These are phyloP conservation scores for Crossaster papposus DNA, from an alignment of 53 echinoderm and acorn worm genomes.

Conservation along the genomic window DNA sequence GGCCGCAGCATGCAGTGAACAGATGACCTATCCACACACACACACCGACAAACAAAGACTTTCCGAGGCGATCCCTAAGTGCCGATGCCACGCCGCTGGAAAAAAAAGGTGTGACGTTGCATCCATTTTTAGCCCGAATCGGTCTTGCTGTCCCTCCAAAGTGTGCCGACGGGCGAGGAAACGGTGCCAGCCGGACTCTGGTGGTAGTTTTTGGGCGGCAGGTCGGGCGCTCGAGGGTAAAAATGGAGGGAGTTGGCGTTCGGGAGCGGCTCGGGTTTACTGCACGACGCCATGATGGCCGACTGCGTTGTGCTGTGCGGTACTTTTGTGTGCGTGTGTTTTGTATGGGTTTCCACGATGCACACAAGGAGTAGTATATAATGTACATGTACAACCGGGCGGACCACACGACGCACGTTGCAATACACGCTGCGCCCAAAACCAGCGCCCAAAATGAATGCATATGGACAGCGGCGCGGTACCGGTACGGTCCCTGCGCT, in stretches of 20 bases:
- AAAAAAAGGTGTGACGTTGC: conserved; percentile 60
- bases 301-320: conserved; percentile 28
- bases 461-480: too few species aligned
- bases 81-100: conserved; percentile 57
- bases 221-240: conserved; percentile 26
- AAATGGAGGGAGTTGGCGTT: conserved; percentile 47
- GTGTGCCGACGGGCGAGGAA: conserved; percentile 33
- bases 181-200: conserved; percentile 51
- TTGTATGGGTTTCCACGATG: conserved; percentile 10
- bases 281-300: conserved; percentile 72
- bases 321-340: conserved; percentile 42
- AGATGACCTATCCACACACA: conserved; percentile 16
- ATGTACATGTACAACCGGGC: neutral
- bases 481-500: conserved; percentile 50
- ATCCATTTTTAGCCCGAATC: conserved; percentile 51
- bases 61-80: conserved; percentile 65
- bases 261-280: conserved; percentile 26
- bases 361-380: too few species aligned
- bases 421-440: conserved; percentile 18
- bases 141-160: conserved; percentile 41
- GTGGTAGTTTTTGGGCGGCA: conserved; percentile 53
- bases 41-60: conserved; percentile 30
- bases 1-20: neutral
- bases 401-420: neutral
- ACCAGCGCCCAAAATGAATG: conserved; percentile 47